Evolutionary conservation across 2,888 invertebrate genomes (phyloP).

Genomic region (Cephus sareptanus): DNA sequence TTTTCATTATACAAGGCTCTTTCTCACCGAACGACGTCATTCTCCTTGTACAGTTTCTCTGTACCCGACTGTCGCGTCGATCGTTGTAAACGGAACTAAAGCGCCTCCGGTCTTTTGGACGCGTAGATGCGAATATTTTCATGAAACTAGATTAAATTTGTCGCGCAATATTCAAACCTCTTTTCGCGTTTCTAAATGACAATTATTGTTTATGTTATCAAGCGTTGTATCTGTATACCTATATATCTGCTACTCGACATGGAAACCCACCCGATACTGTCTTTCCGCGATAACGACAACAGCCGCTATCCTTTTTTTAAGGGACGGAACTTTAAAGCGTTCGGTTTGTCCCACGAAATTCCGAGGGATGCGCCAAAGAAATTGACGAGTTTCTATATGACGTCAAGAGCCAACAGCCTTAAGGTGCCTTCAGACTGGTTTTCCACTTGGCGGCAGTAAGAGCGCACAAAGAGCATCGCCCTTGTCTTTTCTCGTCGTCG

Average conservation of each 20-base stretch:
- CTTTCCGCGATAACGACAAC: background rate
- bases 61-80: background rate
- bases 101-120: background rate
- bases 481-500: conserved; percentile 32
- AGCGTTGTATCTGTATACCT: background rate
- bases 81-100: background rate
- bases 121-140: background rate
- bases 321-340: background rate
- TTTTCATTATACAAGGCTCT: too few species aligned
- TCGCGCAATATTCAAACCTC: background rate
- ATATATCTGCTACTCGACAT: background rate
- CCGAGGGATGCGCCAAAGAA: background rate
- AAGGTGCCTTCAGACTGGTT: conserved; percentile 1
- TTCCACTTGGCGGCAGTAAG: conserved; percentile 35
- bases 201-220: background rate
- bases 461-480: conserved; percentile 41
- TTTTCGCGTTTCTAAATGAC: background rate
- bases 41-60: too few species aligned
- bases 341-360: background rate
- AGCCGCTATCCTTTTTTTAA: background rate
- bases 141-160: background rate
- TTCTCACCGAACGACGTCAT: too few species aligned
- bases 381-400: background rate
- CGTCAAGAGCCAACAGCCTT: conserved; percentile 1
- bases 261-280: too few species aligned